Evolutionary conservation across 2,888 invertebrate species (phyloP), one percentile per base, ranked within the genome.

Genomic region (Diabrotica balteata): DNA sequence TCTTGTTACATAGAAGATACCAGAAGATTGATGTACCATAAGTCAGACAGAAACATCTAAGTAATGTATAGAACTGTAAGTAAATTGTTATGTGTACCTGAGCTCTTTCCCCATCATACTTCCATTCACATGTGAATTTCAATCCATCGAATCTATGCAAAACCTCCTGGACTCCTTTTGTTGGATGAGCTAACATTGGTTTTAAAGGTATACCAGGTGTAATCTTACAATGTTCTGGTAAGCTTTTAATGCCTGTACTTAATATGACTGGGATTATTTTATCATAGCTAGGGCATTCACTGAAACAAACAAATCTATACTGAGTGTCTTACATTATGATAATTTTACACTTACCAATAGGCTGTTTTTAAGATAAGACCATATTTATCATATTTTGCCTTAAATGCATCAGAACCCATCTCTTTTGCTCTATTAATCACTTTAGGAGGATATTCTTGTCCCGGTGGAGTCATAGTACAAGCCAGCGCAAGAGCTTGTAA

Each of bases 131-230:
- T 0, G 98, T 98, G 83, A 99, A 98, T 77, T 90, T 89, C 72
- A 93, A 87, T 10, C 92, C 91, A 68, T 84, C 84, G 67, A 83
- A 90, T 78, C 95, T 88, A 68, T 90, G 88, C 63, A 98, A 84
- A 6, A 98, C 93, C 82, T 97, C 97, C 71, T 90, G 89, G 1
- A 98, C 93, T 4, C 97, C 97, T 83, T 93, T 95, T 0, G 98
- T 97, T 4, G 99, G 98, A 81, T 98, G 98, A 0, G 99, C 99
- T 79, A 99, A 87, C 99, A 99, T 99, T 0, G 99, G 99, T 82
- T 97, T 96, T 72, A 99, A 87, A 9, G 99, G 99, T 74, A 97
- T 89, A 59, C 97, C 97, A 9, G 97, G 96, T 32, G 93, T 90
- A 66, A 98, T 88, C 78, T 92, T 92, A 83, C 98, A 98, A 79